Base-by-base conservation (phyloP, 2,113 vertebrate genomes). In the Poecilia latipinna region DNA sequence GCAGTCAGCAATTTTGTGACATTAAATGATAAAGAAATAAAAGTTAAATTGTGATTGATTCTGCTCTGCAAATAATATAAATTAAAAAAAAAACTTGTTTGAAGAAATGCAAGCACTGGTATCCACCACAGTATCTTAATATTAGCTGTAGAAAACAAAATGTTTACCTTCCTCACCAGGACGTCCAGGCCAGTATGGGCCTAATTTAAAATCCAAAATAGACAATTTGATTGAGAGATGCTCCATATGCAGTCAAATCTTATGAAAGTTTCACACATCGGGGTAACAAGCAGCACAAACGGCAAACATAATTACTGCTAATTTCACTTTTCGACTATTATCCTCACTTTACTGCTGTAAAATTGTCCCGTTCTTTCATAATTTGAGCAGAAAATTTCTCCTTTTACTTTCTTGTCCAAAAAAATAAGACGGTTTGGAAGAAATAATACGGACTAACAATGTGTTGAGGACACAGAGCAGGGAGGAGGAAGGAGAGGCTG, bases 381-480 rank as follows among this genome's bases (percentile, higher is more conserved):
- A 22, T 64, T 65, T 51, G 44, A 48, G 17, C 44, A 48, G 44
- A 48, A 19, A 48, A 19, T 17, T 6, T 48, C 67, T 64, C 60
- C 51, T 62, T 76, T 89, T 74, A 28, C 66, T 37, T 76, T 78
- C 39, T 69, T 80, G 82, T 82, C 0, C 44, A 63, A 72, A 65
- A 54, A 68, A 70, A 68, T 37, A 68, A 54, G 64, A 65, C 63
- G 82, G 81, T 54, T 62, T 62, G n/a, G 44, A 61, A 82, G 71
- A 85, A 80, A 82, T 83, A 68, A 74, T 35, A 76, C 68, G 75
- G 73, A 65, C 79, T 57, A 66, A 82, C 75, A 68, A 77, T 42
- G 70, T 84, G 85, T 89, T 84, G 39, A 28, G 67, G 80, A 60
- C 68, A 39, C 44, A 62, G 61, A 79, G 48, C 42, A 32, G 33